These are phyloP conservation scores for Percopsis omiscomaycus DNA, from an alignment of 2,797 vertebrate genomes.

Conservation along the genomic window DNA sequence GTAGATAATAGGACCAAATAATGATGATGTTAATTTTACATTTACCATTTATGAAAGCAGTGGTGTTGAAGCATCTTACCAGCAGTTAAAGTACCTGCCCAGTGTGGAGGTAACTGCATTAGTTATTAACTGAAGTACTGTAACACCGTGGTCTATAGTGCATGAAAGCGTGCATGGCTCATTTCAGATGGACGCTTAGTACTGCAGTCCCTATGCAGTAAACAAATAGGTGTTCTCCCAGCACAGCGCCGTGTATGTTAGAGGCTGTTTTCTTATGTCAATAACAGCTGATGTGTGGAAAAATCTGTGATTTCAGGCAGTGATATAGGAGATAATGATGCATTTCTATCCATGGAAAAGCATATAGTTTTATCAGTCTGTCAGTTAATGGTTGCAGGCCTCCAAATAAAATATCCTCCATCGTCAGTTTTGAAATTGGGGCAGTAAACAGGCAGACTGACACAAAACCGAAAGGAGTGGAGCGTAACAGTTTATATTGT, in stretches of 20 bases:
- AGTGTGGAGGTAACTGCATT: too few species aligned
- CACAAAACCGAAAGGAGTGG: slow-evolving; percentile 27
- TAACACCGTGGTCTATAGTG: slow-evolving; percentile 12
- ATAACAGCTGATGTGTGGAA: slow-evolving; percentile 7
- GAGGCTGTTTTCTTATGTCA: not conserved
- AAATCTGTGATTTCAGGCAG: slow-evolving; percentile 30
- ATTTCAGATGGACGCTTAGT: slow-evolving; percentile 7
- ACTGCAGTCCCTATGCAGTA: not conserved
- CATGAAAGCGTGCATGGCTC: not conserved
- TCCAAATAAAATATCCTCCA: slow-evolving; percentile 30
- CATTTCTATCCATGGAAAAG: slow-evolving; percentile 14
- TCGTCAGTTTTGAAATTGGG: slow-evolving; percentile 29
- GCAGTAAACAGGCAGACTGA: slow-evolving; percentile 42
- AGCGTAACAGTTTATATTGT: slow-evolving; percentile 6
- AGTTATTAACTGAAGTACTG: too few species aligned
- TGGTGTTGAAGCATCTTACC: too few species aligned
- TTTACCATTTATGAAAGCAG: too few species aligned
- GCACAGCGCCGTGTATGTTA: slow-evolving; percentile 2
- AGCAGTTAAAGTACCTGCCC: too few species aligned
- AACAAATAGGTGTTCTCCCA: slow-evolving; percentile 31
- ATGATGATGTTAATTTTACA: too few species aligned
- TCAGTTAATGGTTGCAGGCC: slow-evolving; percentile 37
- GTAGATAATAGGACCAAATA: too few species aligned
- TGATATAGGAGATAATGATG: slow-evolving; percentile 22
- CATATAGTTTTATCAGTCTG: slow-evolving; percentile 44